These are phyloP conservation scores for Erebia ligea DNA, from an alignment of 2,888 invertebrate genomes.

Conservation along the genomic window DNA sequence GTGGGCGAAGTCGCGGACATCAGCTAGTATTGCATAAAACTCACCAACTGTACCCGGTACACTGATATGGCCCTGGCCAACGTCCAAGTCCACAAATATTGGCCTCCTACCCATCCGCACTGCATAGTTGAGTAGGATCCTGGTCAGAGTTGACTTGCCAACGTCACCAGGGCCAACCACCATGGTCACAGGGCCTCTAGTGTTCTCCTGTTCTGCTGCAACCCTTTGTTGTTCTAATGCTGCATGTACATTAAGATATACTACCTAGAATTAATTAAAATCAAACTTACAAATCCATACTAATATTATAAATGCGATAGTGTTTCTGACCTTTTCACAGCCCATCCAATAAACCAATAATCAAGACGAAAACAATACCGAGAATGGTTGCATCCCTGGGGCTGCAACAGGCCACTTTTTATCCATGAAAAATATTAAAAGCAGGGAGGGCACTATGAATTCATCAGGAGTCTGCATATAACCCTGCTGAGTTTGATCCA, in stretches of 20 bases:
- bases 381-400: too few relatives aligned
- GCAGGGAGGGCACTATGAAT: too few relatives aligned
- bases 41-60: slow-evolving; percentile 95
- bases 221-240: slow-evolving; percentile 95
- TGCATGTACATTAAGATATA: slow-evolving; percentile 97
- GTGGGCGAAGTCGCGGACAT: too few relatives aligned
- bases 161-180: slow-evolving; percentile 97
- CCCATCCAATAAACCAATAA: too few relatives aligned
- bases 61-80: slow-evolving; percentile 96
- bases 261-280: slow-evolving; percentile 70
- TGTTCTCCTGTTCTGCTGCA: slow-evolving; percentile 89
- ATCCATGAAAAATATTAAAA: too few relatives aligned
- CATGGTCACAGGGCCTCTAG: slow-evolving; percentile 93
- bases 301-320: too few relatives aligned
- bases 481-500: neutral
- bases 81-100: slow-evolving; percentile 96
- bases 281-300: neutral
- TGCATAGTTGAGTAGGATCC: slow-evolving; percentile 96
- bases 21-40: too few relatives aligned
- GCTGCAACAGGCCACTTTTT: too few relatives aligned
- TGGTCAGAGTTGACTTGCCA: slow-evolving; percentile 96
- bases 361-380: too few relatives aligned
- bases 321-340: too few relatives aligned
- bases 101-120: slow-evolving; percentile 95
- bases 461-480: neutral